Percentiles rank a stretch among this genome's conserved stretches.
phyloP scores from a whole-genome alignment of 2,888 invertebrate species.

The Lycaena phlaeas region DNA sequence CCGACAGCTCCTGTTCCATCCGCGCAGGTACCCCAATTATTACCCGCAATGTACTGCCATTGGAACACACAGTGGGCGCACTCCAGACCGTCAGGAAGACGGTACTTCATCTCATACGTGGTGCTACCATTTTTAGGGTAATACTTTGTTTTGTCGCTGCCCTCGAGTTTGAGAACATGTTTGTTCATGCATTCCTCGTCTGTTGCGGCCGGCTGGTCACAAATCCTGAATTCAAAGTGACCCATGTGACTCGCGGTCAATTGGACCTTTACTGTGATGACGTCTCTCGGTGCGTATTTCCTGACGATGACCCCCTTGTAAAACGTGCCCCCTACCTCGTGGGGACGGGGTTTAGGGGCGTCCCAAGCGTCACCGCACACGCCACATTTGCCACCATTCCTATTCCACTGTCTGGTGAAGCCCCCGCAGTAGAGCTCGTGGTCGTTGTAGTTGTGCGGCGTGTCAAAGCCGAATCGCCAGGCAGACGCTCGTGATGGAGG shows the following conservation, averaged over 20 bases:
- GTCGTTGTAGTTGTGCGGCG: constrained; percentile 92
- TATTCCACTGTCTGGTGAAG: constrained; percentile 86
- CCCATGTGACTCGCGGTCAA: constrained; percentile 92
- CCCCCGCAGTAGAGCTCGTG: constrained; percentile 92
- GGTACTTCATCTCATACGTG: constrained; percentile 83
- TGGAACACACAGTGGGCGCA: constrained; percentile 90
- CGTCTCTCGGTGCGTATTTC: constrained; percentile 79
- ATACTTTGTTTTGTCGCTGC: constrained; percentile 71
- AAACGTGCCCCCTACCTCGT: constrained; percentile 88
- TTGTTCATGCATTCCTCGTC: constrained; percentile 85
- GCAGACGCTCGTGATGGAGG: constrained; percentile 90
- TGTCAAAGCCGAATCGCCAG: constrained; percentile 91
- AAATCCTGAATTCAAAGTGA: constrained; percentile 88
- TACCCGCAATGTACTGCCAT: constrained; percentile 91
- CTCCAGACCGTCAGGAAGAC: constrained; percentile 75
- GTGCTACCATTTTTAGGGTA: constrained; percentile 85
- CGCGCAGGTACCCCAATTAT: constrained; percentile 85
- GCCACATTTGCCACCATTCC: constrained; percentile 88
- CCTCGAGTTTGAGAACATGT: constrained; percentile 74
- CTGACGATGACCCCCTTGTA: constrained; percentile 87
- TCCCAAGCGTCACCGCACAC: constrained; percentile 92
- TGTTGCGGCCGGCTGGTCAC: constrained; percentile 80
- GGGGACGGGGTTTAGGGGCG: constrained; percentile 77
- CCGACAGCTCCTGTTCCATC: constrained; percentile 86
- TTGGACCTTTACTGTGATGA: constrained; percentile 83